Base-by-base conservation (phyloP, 2,888 invertebrate genomes). In the Drosophila hamatofila region DNA sequence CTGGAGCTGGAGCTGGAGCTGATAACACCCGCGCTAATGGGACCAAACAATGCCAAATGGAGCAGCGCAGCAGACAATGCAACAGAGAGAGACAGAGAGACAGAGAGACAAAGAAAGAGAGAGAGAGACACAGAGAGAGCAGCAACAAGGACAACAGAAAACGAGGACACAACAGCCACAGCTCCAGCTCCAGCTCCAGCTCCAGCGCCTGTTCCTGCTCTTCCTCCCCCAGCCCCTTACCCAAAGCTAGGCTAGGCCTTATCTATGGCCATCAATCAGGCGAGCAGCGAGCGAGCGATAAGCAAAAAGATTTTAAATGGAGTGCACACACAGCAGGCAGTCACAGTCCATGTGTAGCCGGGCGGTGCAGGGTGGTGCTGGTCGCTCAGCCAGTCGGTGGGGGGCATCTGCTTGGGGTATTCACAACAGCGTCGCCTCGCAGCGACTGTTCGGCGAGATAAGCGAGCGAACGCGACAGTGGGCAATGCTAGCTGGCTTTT, bases 231-330 rank as follows among this genome's bases (percentile, higher is more conserved):
- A 39, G 35, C 58, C 60, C 51, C 49, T 12, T 18, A 46, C 56
- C 27, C n/a, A 46, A 11, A 83, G 80, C 83, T 84, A 69, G 83
- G 85, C 88, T 75, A 61, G 79, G 79, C 67, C 92, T 92, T 93
- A 93, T 93, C 92, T 91, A 89, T 91, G 92, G 92, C 92, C 92
- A 93, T 93, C 92, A 93, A 93, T 93, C 93, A 93, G 92, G 90
- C 90, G 89, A 91, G 90, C 89, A 88, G 90, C 90, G 85, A 90
- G 84, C 87, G 81, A 23, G 85, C 91, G 93, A 92, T 92, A 92
- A 92, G 91, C 91, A 91, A 91, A 91, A 91, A 92, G 92, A 92
- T 92, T 92, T 91, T 91, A 91, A 92, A 92, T 91, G 91, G 91
- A 91, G 91, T 88, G 81, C 80, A 80, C 81, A 80, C 57, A 80